Percentiles rank a stretch among this genome's conserved stretches.
These are phyloP conservation scores for Orestias chungarensis DNA, from an alignment of 2,797 vertebrate genomes.

Conservation along the genomic window DNA sequence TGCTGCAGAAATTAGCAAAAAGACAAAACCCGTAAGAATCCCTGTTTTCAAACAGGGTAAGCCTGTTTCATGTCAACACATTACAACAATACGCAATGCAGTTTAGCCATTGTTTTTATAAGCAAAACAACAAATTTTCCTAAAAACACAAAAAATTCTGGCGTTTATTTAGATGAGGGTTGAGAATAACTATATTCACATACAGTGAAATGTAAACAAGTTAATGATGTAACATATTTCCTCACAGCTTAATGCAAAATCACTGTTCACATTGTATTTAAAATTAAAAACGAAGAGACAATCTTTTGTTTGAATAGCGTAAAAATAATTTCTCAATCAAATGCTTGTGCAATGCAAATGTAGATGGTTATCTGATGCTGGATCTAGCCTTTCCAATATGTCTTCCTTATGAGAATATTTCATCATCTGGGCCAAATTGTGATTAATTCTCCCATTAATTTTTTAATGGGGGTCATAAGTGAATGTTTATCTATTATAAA, in stretches of 20 bases:
- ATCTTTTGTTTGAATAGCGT: not conserved
- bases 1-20: not conserved
- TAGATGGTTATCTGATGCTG: not conserved
- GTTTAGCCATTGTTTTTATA: not conserved
- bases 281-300: not conserved
- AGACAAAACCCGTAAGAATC: not conserved
- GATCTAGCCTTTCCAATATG: too few species aligned
- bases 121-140: too few species aligned
- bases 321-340: not conserved
- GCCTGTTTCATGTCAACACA: not conserved
- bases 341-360: not conserved
- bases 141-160: not conserved
- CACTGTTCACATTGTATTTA: not conserved
- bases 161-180: not conserved
- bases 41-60: not conserved
- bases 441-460: too few species aligned
- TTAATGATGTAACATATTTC: not conserved
- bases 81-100: not conserved
- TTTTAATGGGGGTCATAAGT: too few species aligned
- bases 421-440: too few species aligned
- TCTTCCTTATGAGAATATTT: too few species aligned
- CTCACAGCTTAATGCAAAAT: not conserved
- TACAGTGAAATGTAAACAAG: not conserved
- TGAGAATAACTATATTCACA: not conserved
- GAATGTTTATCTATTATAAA: too few species aligned